A percentile compares a stretch with the other conserved stretches of the same genome.
Conservation (phyloP, 2,888 invertebrate genomes). For the Elegia similella region DNA sequence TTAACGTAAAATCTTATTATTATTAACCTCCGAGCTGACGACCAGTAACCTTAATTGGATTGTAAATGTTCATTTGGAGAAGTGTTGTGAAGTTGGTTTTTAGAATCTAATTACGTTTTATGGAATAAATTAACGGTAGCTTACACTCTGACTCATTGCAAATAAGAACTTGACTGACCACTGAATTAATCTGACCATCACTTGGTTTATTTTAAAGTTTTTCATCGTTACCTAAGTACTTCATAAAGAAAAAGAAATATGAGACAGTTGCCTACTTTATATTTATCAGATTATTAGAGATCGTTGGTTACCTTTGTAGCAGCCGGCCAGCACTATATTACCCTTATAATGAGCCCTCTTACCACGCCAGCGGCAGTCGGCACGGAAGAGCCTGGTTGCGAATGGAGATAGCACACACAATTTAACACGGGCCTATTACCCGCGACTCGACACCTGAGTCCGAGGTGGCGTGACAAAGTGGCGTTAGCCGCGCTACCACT, state of each 20-base stretch:
- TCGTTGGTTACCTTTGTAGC: background rate
- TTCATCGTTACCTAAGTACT: too few species aligned
- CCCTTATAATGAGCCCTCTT: conserved; percentile 5
- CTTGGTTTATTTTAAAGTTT: too few species aligned
- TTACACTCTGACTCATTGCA: too few species aligned
- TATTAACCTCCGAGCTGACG: background rate
- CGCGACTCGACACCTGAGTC: conserved; percentile 40
- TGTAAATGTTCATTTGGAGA: too few species aligned
- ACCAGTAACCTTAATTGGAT: too few species aligned
- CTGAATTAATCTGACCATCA: too few species aligned
- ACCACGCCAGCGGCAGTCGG: conserved; percentile 4
- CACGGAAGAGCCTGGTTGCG: conserved; percentile 11
- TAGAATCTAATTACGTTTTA: too few species aligned
- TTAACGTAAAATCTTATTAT: conserved; percentile 2
- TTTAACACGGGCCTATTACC: conserved; percentile 58
- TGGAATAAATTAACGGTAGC: too few species aligned
- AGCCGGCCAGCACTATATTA: conserved; percentile 6
- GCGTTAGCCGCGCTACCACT: conserved; percentile 54
- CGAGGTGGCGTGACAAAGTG: conserved; percentile 62
- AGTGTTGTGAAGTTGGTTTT: too few species aligned
- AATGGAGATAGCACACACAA: conserved; percentile 68
- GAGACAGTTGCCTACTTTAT: background rate
- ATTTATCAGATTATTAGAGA: background rate
- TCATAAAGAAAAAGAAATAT: background rate
- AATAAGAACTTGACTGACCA: too few species aligned